Conservation (phyloP, 2,113 vertebrate genomes). For the Butastur rufipennis region DNA sequence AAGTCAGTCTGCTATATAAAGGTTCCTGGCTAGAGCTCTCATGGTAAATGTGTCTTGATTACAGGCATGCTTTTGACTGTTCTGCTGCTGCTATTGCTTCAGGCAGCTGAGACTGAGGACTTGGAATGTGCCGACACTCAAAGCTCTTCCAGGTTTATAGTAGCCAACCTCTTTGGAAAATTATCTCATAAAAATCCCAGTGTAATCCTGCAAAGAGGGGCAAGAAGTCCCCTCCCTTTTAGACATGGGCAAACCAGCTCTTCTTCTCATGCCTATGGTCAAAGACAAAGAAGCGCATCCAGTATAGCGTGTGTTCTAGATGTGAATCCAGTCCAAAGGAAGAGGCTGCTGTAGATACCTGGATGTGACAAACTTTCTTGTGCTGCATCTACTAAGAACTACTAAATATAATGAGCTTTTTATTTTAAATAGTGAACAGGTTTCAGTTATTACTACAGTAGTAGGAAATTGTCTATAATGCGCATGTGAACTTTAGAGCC, state of each 20-base stretch:
- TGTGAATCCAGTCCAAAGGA: not conserved
- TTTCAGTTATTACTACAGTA: not conserved
- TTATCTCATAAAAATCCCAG: slow-evolving; percentile 18
- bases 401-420: not conserved
- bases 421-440: not conserved
- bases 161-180: slow-evolving; percentile 44
- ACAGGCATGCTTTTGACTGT: not conserved
- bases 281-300: not conserved
- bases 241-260: not conserved
- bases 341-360: not conserved
- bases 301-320: not conserved
- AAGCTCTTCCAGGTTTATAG: slow-evolving; percentile 24
- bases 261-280: not conserved
- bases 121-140: not conserved
- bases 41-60: slow-evolving; percentile 23
- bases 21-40: slow-evolving; percentile 39
- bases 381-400: not conserved
- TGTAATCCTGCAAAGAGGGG: not conserved
- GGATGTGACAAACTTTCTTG: not conserved
- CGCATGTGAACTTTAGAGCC: not conserved
- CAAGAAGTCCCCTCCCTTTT: not conserved
- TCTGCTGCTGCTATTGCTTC: slow-evolving; percentile 37
- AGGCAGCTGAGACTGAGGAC: not conserved
- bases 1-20: not conserved
- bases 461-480: not conserved